phyloP scores from a whole-genome alignment of 2,888 invertebrate species.

The Anaspis maculata region DNA sequence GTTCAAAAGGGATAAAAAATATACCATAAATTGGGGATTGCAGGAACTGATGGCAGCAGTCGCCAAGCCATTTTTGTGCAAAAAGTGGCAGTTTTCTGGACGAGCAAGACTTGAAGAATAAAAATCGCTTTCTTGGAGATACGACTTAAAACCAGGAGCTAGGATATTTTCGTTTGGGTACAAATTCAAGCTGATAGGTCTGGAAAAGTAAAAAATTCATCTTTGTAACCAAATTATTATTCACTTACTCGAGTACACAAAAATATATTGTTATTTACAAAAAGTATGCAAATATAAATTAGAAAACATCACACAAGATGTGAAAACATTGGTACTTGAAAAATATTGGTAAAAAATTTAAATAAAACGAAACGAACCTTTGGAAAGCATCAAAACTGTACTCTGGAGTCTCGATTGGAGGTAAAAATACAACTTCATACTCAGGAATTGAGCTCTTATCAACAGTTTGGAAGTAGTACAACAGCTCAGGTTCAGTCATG shows the following conservation, averaged over 20 bases:
- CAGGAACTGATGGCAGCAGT: conserved; percentile 64
- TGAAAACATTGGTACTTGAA: too few relatives aligned
- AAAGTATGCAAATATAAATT: conserved; percentile 1
- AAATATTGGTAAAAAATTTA: too few relatives aligned
- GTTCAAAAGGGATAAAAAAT: not conserved
- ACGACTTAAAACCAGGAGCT: conserved; percentile 53
- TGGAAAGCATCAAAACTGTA: conserved; percentile 55
- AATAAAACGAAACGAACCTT: too few relatives aligned
- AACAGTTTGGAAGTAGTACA: conserved; percentile 40
- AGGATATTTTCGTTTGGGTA: conserved; percentile 54
- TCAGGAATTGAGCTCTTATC: conserved; percentile 42
- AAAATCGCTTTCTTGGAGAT: conserved; percentile 44
- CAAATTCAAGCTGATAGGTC: conserved; percentile 53
- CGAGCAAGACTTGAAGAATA: conserved; percentile 28
- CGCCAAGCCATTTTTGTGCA: conserved; percentile 49
- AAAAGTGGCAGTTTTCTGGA: conserved; percentile 52
- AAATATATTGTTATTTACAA: too few relatives aligned
- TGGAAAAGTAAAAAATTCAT: too few relatives aligned
- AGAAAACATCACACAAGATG: too few relatives aligned
- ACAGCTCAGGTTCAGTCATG: conserved; percentile 41
- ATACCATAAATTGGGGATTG: conserved; percentile 53
- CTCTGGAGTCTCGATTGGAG: conserved; percentile 39
- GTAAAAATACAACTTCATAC: conserved; percentile 55
- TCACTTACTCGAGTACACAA: too few relatives aligned
- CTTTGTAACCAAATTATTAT: too few relatives aligned